Evolutionary conservation across 2,888 invertebrate genomes (phyloP).

Genomic region (Melieria omissa): DNA sequence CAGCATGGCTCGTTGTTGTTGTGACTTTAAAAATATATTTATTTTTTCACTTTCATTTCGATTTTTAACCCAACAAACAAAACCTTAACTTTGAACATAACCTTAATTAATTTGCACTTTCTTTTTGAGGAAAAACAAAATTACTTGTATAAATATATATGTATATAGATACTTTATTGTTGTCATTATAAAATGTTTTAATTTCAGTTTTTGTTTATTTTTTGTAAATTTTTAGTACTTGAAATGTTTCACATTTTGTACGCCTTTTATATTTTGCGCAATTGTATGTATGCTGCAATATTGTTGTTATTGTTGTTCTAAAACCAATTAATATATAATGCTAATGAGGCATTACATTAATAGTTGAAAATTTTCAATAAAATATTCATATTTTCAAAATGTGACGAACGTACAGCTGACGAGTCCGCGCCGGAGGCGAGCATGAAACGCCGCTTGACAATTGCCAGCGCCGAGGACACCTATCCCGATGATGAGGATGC

Average conservation of each 20-base stretch:
- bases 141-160: constrained; percentile 29
- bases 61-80: neutral
- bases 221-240: constrained; percentile 45
- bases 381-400: too few species aligned
- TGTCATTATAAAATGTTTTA: constrained; percentile 7
- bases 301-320: constrained; percentile 41
- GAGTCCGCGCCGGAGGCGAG: constrained; percentile 43
- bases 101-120: constrained; percentile 48
- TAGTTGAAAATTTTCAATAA: too few species aligned
- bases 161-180: constrained; percentile 25
- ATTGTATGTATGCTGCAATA: constrained; percentile 51
- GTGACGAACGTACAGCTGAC: constrained; percentile 30
- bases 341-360: neutral
- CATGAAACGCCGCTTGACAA: constrained; percentile 63
- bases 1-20: constrained; percentile 24
- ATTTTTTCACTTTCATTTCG: constrained; percentile 19
- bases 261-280: constrained; percentile 46
- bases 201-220: constrained; percentile 31
- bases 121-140: constrained; percentile 40
- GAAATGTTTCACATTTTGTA: constrained; percentile 48
- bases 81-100: constrained; percentile 25
- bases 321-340: constrained; percentile 34
- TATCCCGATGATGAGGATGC: constrained; percentile 57
- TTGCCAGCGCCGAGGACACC: constrained; percentile 59
- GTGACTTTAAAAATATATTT: constrained; percentile 27